Conservation (phyloP, 2,113 vertebrate species). For the Strix uralensis region DNA sequence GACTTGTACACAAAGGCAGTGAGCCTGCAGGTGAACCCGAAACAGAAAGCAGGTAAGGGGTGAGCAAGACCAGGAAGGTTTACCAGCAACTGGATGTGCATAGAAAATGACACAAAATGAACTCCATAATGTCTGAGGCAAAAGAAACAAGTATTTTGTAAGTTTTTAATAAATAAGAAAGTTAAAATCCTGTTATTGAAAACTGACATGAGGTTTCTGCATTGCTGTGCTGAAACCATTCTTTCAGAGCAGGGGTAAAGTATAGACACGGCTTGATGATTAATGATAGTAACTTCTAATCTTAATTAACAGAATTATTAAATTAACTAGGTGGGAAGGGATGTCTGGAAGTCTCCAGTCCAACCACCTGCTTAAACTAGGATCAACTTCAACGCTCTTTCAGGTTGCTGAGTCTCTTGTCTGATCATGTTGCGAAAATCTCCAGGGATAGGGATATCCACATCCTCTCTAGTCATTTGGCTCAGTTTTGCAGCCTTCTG, state of each 20-base stretch:
- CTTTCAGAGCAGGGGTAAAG: not conserved
- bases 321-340: not conserved
- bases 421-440: not conserved
- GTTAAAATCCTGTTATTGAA: not conserved
- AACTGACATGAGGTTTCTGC: not conserved
- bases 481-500: not conserved
- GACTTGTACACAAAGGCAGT: conserved; percentile 64
- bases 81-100: not conserved
- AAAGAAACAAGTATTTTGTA: not conserved
- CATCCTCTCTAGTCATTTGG: not conserved
- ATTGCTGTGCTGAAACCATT: not conserved
- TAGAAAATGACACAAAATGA: not conserved
- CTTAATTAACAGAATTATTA: not conserved
- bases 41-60: not conserved
- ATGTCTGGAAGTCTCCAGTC: not conserved
- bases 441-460: not conserved
- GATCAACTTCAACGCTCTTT: not conserved
- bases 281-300: not conserved
- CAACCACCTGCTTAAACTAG: not conserved
- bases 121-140: not conserved
- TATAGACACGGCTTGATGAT: not conserved
- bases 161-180: not conserved
- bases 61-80: not conserved
- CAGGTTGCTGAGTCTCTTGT: not conserved
- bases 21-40: conserved; percentile 50